phyloP scores from a whole-genome alignment of 2,113 vertebrate species.

The Amphilophus citrinellus region DNA sequence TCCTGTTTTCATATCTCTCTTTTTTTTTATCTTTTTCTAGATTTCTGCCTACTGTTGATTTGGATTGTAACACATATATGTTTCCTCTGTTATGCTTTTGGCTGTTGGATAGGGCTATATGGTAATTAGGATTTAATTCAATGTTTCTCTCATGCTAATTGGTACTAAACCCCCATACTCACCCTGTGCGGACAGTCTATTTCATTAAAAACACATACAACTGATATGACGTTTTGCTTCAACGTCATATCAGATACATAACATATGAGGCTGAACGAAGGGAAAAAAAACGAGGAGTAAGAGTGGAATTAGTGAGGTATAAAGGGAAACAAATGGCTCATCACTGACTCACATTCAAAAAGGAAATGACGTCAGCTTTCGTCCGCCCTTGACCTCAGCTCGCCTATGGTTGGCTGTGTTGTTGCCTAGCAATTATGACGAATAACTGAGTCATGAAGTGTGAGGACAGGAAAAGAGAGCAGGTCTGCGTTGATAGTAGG shows the following conservation, averaged over 20 bases:
- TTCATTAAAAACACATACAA: neutral
- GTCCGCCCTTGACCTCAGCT: constrained; percentile 57
- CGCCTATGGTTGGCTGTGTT: constrained; percentile 60
- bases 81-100: neutral
- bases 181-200: neutral
- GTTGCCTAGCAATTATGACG: constrained; percentile 78
- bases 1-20: neutral
- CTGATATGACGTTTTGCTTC: neutral
- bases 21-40: neutral
- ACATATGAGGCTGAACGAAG: neutral
- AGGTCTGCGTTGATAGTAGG: constrained; percentile 4
- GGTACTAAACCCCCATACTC: neutral
- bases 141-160: neutral
- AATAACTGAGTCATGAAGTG: constrained; percentile 69
- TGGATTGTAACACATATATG: neutral
- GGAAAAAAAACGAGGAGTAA: neutral
- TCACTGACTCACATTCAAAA: constrained; percentile 70
- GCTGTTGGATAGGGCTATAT: neutral
- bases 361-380: constrained; percentile 75
- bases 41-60: neutral
- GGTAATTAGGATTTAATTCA: neutral
- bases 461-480: constrained; percentile 32
- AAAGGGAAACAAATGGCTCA: constrained; percentile 54
- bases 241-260: neutral
- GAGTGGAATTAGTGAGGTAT: constrained; percentile 25